A percentile compares a stretch with the other conserved stretches of the same genome.
Conservation (phyloP, 2,797 vertebrate species). For the Lates japonicus region DNA sequence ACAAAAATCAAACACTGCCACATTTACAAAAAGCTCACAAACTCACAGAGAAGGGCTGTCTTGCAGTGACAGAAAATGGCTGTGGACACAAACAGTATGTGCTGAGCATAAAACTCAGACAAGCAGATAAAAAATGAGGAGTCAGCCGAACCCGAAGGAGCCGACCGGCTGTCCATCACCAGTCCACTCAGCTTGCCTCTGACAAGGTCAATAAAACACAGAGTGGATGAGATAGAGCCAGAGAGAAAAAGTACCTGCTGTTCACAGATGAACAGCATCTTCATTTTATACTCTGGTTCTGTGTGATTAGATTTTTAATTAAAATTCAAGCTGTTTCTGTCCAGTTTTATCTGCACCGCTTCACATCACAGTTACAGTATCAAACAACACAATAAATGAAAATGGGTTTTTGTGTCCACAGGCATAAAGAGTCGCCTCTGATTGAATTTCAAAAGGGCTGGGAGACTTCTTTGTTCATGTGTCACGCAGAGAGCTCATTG, state of each 20-base stretch:
- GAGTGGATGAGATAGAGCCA: neutral
- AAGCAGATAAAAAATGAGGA: conserved; percentile 44
- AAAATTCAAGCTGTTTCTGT: conserved; percentile 3
- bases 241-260: conserved; percentile 1
- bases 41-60: neutral
- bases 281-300: neutral
- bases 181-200: conserved; percentile 51
- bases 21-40: neutral
- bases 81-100: conserved; percentile 21
- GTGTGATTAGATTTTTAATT: conserved; percentile 13
- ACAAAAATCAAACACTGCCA: no score
- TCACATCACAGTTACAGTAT: neutral
- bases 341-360: neutral
- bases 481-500: neutral
- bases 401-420: neutral
- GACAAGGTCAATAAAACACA: conserved; percentile 60
- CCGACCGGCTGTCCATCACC: conserved; percentile 57
- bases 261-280: neutral
- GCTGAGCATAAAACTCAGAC: conserved; percentile 37
- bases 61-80: conserved; percentile 5
- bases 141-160: conserved; percentile 49
- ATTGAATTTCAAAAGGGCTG: neutral
- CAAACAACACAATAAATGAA: conserved; percentile 3
- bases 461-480: neutral
- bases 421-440: conserved; percentile 7